Evolutionary conservation across 2,797 vertebrate species (phyloP).

Genomic region (Oreochromis grahami): DNA sequence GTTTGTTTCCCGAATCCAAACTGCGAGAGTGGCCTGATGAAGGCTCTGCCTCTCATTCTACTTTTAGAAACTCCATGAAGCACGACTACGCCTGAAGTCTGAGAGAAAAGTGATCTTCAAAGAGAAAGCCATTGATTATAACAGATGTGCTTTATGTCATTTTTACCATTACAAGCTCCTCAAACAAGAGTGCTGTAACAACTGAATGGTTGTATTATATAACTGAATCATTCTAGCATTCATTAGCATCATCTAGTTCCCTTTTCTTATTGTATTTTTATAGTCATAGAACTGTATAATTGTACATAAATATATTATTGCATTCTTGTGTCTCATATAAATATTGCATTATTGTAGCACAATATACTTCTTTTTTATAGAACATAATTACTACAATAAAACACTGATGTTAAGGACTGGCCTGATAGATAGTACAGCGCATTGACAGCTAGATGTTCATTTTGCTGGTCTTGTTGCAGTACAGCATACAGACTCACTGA

Average conservation of each 20-base stretch:
- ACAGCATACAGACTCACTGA: background rate
- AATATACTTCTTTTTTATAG: background rate
- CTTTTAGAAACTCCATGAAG: background rate
- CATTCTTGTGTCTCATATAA: background rate
- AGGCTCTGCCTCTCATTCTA: accelerated
- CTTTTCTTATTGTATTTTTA: background rate
- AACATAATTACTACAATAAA: background rate
- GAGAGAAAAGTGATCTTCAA: background rate
- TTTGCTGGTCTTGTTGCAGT: background rate
- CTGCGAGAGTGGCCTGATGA: background rate
- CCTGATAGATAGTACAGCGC: background rate
- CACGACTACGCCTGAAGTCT: accelerated
- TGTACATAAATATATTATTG: accelerated
- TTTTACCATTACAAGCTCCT: background rate
- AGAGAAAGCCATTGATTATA: background rate
- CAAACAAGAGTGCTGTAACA: background rate
- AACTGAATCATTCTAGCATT: background rate
- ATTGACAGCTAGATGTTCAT: background rate
- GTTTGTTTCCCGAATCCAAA: background rate
- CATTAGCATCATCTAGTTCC: background rate
- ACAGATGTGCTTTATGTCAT: background rate
- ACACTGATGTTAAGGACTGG: background rate
- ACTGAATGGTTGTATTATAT: background rate
- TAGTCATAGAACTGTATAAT: accelerated
- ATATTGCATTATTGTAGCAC: background rate